phyloP scores from a whole-genome alignment of 2,888 invertebrate genomes.

The Patella caerulea region DNA sequence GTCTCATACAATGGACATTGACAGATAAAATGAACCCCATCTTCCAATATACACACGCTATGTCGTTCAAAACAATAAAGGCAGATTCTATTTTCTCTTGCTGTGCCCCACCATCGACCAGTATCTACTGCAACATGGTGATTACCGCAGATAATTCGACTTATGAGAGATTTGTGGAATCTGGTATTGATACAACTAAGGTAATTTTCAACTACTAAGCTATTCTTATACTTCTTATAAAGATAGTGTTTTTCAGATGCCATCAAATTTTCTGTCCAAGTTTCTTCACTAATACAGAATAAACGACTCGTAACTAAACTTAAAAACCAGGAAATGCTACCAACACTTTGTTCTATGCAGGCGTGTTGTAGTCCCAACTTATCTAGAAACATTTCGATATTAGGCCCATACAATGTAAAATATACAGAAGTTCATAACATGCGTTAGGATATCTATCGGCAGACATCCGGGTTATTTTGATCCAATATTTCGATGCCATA shows the following conservation, averaged over 20 bases:
- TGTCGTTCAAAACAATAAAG: too few species aligned
- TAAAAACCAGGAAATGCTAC: neutral
- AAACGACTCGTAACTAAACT: neutral
- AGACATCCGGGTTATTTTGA: too few species aligned
- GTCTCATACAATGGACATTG: neutral
- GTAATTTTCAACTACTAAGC: neutral
- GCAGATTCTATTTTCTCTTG: too few species aligned
- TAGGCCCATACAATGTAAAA: neutral
- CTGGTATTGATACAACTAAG: neutral
- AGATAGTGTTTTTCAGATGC: too few species aligned
- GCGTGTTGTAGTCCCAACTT: neutral
- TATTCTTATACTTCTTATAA: neutral
- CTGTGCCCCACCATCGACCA: neutral
- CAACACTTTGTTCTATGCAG: neutral
- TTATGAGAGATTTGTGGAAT: neutral
- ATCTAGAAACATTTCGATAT: neutral
- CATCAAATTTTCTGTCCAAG: too few species aligned
- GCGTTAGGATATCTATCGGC: neutral
- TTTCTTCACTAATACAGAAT: too few species aligned
- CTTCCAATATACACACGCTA: too few species aligned
- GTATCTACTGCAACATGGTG: neutral
- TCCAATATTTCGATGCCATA: too few species aligned
- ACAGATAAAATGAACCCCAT: too few species aligned
- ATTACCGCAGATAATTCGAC: neutral
- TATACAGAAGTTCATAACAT: neutral